Conservation (phyloP, 2,797 vertebrate species). For the Tragopan temminckii region DNA sequence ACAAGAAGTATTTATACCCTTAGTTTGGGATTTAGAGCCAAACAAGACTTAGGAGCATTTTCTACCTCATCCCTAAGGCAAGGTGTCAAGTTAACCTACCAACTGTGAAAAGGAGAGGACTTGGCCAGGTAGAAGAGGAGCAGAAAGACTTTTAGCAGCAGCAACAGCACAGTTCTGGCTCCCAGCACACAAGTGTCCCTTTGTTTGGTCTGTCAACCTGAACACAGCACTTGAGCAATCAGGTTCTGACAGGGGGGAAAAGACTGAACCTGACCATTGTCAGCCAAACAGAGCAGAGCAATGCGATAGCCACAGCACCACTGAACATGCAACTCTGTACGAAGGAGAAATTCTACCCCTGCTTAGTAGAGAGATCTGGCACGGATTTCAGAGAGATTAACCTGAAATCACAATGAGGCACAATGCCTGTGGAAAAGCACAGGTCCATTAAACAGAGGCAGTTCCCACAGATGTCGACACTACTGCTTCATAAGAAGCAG, state of each 20-base stretch:
- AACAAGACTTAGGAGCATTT: background rate
- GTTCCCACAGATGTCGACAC: background rate
- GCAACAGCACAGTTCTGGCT: background rate
- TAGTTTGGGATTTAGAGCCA: background rate
- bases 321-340: background rate
- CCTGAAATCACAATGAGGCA: fast-evolving
- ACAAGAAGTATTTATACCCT: background rate
- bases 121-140: background rate
- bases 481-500: background rate
- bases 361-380: background rate
- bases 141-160: fast-evolving
- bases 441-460: background rate
- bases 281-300: background rate
- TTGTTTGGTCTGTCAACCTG: background rate
- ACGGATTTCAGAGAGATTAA: background rate
- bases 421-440: background rate
- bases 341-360: background rate
- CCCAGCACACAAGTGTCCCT: background rate
- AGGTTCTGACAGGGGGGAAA: fast-evolving
- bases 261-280: background rate
- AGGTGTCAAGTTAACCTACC: background rate
- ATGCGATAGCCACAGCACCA: background rate
- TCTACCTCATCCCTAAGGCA: background rate
- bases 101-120: background rate
- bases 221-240: fast-evolving